A percentile compares a stretch with the other conserved stretches of the same genome.
These are phyloP conservation scores for Aselliscus stoliczkanus DNA, from an alignment of 2,797 vertebrate genomes.

Conservation along the genomic window DNA sequence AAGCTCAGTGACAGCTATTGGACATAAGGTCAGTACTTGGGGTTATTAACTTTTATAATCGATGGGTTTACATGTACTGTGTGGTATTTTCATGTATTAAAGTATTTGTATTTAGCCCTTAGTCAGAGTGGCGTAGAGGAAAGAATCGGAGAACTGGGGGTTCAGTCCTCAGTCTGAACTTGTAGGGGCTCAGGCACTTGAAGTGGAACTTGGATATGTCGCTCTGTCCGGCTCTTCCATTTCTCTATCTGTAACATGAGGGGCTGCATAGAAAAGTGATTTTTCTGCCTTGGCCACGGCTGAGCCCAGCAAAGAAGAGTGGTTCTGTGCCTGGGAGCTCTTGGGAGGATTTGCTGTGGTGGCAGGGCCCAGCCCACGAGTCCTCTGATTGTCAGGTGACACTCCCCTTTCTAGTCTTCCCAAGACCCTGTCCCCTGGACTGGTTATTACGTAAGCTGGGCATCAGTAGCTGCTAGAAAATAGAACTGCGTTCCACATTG, in stretches of 20 bases:
- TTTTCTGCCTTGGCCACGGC: not conserved
- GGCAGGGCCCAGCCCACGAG: not conserved
- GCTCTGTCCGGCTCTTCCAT: not conserved
- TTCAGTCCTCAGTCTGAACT: no score
- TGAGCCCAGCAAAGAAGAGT: not conserved
- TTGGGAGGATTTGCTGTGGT: not conserved
- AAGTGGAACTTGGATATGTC: not conserved
- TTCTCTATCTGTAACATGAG: not conserved
- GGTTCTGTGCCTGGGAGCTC: not conserved
- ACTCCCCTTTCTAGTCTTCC: not conserved
- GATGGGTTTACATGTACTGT: not conserved
- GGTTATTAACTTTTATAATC: not conserved
- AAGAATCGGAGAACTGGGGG: not conserved
- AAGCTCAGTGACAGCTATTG: not conserved
- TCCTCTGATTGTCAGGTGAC: not conserved
- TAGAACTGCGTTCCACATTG: not conserved
- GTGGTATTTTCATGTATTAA: not conserved
- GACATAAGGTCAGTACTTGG: not conserved
- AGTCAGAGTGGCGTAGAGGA: not conserved
- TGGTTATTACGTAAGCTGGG: not conserved
- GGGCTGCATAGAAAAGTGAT: not conserved
- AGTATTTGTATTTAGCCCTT: not conserved
- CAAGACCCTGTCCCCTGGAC: not conserved
- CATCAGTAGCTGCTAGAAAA: not conserved
- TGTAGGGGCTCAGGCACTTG: not conserved